These are phyloP conservation scores for Thymelicus acteon DNA, from an alignment of 2,888 invertebrate genomes.

Conservation along the genomic window DNA sequence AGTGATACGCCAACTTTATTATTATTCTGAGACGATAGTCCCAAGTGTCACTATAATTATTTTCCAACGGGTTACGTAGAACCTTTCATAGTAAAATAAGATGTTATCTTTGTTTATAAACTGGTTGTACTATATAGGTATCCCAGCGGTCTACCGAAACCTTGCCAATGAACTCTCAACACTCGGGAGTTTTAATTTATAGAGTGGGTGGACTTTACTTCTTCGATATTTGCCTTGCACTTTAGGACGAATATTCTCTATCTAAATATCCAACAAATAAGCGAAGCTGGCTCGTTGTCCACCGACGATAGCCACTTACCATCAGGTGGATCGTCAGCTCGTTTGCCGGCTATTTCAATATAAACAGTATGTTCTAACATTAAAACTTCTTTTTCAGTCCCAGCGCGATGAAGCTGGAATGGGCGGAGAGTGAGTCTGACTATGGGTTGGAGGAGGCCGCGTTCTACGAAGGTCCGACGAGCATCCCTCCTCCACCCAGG, in stretches of 20 bases:
- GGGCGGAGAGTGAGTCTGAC: constrained; percentile 85
- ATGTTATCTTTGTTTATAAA: no score
- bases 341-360: no score
- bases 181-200: no score
- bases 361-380: neutral
- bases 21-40: constrained; percentile 14
- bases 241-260: no score
- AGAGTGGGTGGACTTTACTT: no score
- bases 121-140: no score
- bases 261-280: no score
- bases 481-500: constrained; percentile 68
- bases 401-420: constrained; percentile 87
- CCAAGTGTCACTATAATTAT: neutral
- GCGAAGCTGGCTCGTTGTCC: no score
- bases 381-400: constrained; percentile 57
- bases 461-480: constrained; percentile 87
- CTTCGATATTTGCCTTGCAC: no score
- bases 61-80: neutral
- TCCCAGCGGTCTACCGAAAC: neutral
- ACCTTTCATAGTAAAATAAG: no score
- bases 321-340: no score
- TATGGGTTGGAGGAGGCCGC: constrained; percentile 89
- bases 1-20: constrained; percentile 24
- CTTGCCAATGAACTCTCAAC: neutral
- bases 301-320: no score